Evolutionary conservation across 2,113 vertebrate species (phyloP), one percentile per base, ranked within the genome.

Genomic region (Rhabdornis inornatus): DNA sequence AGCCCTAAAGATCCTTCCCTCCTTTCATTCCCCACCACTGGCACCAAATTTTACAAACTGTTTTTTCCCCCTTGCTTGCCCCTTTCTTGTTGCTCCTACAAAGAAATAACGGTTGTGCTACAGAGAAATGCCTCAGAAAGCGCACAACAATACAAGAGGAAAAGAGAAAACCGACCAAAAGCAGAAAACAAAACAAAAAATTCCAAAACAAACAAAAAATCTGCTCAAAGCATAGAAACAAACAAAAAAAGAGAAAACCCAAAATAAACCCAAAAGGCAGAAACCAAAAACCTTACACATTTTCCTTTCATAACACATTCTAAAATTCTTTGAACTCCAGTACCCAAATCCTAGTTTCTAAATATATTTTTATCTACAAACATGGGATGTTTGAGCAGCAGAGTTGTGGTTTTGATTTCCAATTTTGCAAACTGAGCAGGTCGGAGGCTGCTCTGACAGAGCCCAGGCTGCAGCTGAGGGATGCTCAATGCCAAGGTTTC

Each of bases 101-200:
- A 22, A 45, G 22, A 56, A 35, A 35, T 22, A 8, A 31, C 1
- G 22, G 13, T 8, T 25, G 15, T 50, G 8, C 27, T 71, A 70
- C 66, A 90, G 27, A 59, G 15, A 28, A 15, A 8, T 22, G 47
- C 47, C 57, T 27, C 63, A 45, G 57, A 42, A 25, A 59, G 39
- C 35, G 37, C 10, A 8, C 3, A 78, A 11, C 7, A 45, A 5
- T 0, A 20, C 5, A 4, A 20, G 9, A 33, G 7, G 10, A 52
- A 60, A 80, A 74, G 20, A 33, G 3, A 52, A 52, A 60, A 23
- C 1, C 9, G 22, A 27, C 44, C 37, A 28, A 59, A 68, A 44
- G 21, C 53, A 27, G 37, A 37, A 59, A 77, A 33, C 25, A 42
- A 50, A 76, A 9, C 30, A n/a, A 75, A 61, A 52, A 25, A 9